Base-by-base conservation (phyloP, 1,140 invertebrate species). In the Dreissena polymorpha region DNA sequence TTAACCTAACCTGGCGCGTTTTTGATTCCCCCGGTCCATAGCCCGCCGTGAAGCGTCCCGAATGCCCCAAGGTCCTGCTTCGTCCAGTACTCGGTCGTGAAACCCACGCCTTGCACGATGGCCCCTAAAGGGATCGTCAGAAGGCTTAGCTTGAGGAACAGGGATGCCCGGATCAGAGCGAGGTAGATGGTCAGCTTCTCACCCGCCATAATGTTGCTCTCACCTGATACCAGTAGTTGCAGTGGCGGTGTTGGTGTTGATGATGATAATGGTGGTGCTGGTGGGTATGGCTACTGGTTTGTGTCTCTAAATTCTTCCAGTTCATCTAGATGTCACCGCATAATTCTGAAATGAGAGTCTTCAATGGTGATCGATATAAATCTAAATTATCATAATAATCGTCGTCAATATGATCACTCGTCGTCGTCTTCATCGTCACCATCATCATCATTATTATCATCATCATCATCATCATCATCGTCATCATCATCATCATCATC, bases 81-180 rank as follows among this genome's bases (percentile, higher is more conserved):
- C 10, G 12, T n/a, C 67, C 67, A 69, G 67, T 69, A 69, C 39
- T 69, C 67, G 14, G 67, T 69, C 18, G 29, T 25, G 21, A 39
- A 23, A 0, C 67, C 67, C 10, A 69, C 39, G 18, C 25, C 39
- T 2, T 69, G 67, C 18, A 69, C 18, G 18, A 69, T n/a, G 39
- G 39, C 25, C 14, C 25, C 67, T 12, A 39, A 21, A 39, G 39
- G 67, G 21, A 29, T 29, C 18, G 25, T 12, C 10, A 69, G 18
- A 23, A 69, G 8, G 29, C 25, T 25, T 29, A 69, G 25, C 67
- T 69, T 23, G 0, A 69, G 25, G 39, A 69, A 27, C 10, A 23
- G 67, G 14, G 12, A 25, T 8, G 67, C 67, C 10, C 57, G 57
- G 16, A 60, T 39, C 39, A 39, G 39, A 39, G 39, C 39, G 39